phyloP scores from a whole-genome alignment of 2,113 vertebrate species.

The Microtus ochrogaster region DNA sequence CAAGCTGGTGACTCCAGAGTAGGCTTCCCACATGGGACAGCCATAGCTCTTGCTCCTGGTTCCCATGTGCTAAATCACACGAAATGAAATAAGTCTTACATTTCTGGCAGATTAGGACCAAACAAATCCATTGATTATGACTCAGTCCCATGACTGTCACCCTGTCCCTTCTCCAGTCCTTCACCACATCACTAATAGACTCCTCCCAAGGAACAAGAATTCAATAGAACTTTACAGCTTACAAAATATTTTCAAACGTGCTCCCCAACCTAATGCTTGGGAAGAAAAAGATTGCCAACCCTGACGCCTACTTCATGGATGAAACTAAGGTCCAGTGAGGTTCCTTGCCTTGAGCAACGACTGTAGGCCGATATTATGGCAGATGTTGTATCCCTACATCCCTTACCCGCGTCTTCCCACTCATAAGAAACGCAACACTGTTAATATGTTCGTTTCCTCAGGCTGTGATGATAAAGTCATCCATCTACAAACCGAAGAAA shows the following conservation, averaged over 20 bases:
- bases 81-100: neutral
- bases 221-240: neutral
- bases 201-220: neutral
- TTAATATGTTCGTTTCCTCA: neutral
- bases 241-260: neutral
- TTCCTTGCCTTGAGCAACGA: neutral
- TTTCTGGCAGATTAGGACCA: neutral
- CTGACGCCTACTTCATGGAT: neutral
- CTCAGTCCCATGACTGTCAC: neutral
- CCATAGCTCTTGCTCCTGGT: neutral
- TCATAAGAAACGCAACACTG: neutral
- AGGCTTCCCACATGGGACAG: neutral
- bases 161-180: neutral
- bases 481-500: conserved; percentile 32
- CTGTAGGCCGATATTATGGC: neutral
- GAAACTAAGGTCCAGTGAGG: neutral
- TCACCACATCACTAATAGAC: neutral
- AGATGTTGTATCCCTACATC: neutral
- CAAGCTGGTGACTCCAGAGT: fast-evolving
- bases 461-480: neutral
- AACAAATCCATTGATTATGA: neutral
- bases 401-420: neutral
- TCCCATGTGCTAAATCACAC: neutral
- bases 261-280: neutral
- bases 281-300: neutral